Base-by-base conservation (phyloP, 2,113 vertebrate species). In the Daphoenositta chrysoptera region DNA sequence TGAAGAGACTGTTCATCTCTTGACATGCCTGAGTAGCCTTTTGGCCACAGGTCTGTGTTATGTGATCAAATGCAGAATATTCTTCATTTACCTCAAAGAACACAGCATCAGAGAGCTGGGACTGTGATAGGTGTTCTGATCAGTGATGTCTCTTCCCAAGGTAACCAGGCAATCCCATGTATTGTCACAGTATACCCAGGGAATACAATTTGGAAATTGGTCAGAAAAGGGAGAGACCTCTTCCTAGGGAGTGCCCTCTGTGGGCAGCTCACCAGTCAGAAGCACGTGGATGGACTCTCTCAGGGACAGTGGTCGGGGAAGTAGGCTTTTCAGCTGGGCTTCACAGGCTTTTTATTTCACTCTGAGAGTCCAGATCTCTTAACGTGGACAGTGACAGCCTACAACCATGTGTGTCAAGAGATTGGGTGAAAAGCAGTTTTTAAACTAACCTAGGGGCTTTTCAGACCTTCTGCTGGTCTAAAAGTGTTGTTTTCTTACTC, bases 221-320 rank as follows among this genome's bases (percentile, higher is more conserved):
- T 73, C 24, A 66, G 54, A 87, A 89, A 64, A 60, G 19, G 28
- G 33, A 50, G 48, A 70, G 22, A 58, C 11, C 22, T 87, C 13
- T 66, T 71, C 11, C 66, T 71, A 37, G 35, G 63, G 11, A 76
- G 9, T 37, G 39, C 22, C 39, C 0, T 8, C 31, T 66, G 33
- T n/a, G 30, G 56, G 54, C 44, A 4, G 4, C 47, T 71, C n/a
- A 53, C 50, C 58, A 70, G 9, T 81, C 61, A 40, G 63, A 64
- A 81, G 60, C 22, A 57, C 8, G 8, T 21, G 54, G 39, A 47
- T 37, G 22, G 64, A 24, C 9, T 22, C 13, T 45, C 0, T 0
- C 24, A 56, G 51, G 51, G 28, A 42, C 57, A 35, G 30, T 3
- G 10, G 4, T 45, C 20, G 61, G 64, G 69, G 37, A 68, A 77